These are phyloP conservation scores for Bryconaethiops microstoma DNA, from an alignment of 2,797 vertebrate species.

Conservation along the genomic window DNA sequence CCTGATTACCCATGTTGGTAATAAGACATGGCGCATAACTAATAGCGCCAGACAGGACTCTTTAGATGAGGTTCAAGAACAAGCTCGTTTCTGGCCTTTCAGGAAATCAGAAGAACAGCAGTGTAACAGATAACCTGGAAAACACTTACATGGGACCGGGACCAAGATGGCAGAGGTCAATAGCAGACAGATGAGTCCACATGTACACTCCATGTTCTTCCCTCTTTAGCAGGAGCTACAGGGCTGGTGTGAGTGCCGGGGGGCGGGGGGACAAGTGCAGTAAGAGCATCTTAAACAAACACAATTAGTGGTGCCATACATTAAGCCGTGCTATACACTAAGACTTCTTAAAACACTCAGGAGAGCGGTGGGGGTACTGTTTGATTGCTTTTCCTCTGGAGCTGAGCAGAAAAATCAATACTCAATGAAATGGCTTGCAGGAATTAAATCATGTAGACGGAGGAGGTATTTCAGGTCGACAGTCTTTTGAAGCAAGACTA, in stretches of 20 bases:
- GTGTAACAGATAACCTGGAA: slow-evolving; percentile 16
- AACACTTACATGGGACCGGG: background rate
- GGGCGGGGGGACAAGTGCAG: background rate
- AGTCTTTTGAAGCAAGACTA: background rate
- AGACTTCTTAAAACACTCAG: slow-evolving; percentile 15
- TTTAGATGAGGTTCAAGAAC: background rate
- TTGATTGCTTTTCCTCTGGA: slow-evolving; percentile 13
- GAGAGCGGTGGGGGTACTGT: background rate
- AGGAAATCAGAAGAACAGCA: slow-evolving; percentile 14
- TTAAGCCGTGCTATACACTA: background rate
- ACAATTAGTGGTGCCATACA: slow-evolving; percentile 1
- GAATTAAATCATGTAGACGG: background rate
- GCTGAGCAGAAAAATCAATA: slow-evolving; percentile 33
- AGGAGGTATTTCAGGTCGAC: background rate
- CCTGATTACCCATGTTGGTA: background rate
- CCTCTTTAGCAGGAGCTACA: slow-evolving; percentile 5
- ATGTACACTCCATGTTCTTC: slow-evolving; percentile 2
- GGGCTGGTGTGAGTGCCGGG: too few relatives aligned
- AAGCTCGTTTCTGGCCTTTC: background rate
- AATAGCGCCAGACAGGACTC: slow-evolving; percentile 3
- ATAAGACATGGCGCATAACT: background rate
- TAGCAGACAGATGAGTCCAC: slow-evolving; percentile 10
- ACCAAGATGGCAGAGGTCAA: background rate
- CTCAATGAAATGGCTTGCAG: slow-evolving; percentile 16
- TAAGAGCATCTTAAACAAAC: slow-evolving; percentile 15